A percentile compares a stretch with the other conserved stretches of the same genome.
Conservation (phyloP, 2,888 invertebrate genomes). For the Nemurella pictetii region DNA sequence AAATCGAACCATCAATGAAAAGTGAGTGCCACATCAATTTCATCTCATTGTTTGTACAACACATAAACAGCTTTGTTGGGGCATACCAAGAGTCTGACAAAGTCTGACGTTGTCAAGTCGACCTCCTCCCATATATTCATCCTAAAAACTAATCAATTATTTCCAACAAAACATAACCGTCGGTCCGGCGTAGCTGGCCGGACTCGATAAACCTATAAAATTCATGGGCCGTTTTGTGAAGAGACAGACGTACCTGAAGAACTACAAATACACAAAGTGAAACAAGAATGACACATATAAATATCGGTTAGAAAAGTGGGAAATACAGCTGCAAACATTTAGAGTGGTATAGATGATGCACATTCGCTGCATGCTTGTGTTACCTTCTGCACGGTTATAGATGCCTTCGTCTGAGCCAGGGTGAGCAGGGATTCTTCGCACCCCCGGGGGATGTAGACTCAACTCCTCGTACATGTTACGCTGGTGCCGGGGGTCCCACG, state of each 20-base stretch:
- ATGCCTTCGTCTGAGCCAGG: constrained; percentile 69
- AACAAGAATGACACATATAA: neutral
- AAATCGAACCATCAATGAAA: neutral
- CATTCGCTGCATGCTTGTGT: constrained; percentile 5
- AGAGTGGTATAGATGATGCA: neutral
- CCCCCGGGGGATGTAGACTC: constrained; percentile 63
- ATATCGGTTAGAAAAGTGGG: neutral
- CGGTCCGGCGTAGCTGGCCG: neutral
- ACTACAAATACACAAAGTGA: neutral
- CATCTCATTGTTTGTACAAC: neutral
- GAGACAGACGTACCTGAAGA: neutral
- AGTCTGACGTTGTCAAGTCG: neutral
- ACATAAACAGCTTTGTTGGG: neutral
- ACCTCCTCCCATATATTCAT: neutral
- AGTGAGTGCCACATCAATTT: neutral
- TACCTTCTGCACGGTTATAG: constrained; percentile 54
- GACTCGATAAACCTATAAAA: neutral
- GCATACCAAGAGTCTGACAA: neutral
- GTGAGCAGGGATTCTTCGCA: constrained; percentile 40
- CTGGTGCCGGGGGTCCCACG: constrained; percentile 88
- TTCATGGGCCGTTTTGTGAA: neutral
- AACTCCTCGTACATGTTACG: constrained; percentile 89
- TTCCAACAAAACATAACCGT: neutral
- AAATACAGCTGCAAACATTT: neutral
- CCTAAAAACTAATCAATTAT: neutral